These are phyloP conservation scores for Gorsachius goisagi DNA, from an alignment of 2,113 vertebrate species.

Conservation along the genomic window DNA sequence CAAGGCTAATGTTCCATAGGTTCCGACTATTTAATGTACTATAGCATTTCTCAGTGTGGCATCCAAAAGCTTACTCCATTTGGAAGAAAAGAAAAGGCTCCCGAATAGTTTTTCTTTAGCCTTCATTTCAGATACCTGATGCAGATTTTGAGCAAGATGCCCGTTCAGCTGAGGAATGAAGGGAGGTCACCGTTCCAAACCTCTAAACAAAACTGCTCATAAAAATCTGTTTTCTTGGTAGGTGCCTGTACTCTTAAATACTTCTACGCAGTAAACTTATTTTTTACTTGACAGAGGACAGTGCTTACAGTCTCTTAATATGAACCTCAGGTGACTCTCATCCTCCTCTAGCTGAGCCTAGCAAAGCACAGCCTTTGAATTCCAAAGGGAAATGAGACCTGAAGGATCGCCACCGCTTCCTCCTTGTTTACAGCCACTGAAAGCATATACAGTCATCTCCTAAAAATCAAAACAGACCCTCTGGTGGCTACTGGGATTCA, in stretches of 20 bases:
- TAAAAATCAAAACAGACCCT: slow-evolving; percentile 8
- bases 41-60: not conserved
- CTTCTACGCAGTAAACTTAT: not conserved
- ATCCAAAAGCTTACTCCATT: not conserved
- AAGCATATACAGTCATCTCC: not conserved
- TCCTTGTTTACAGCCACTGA: not conserved
- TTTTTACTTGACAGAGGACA: not conserved
- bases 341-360: not conserved
- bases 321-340: not conserved
- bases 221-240: not conserved
- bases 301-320: not conserved
- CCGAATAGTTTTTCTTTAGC: not conserved
- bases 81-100: not conserved
- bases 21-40: not conserved
- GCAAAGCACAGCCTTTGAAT: not conserved
- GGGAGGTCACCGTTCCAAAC: not conserved
- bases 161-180: not conserved
- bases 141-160: not conserved
- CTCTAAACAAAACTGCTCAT: not conserved
- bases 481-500: not conserved
- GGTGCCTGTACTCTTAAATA: not conserved
- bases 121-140: not conserved
- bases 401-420: not conserved
- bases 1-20: not conserved
- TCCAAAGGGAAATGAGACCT: not conserved